phyloP scores from a whole-genome alignment of 2,888 invertebrate genomes.

The Myopa tessellatipennis region DNA sequence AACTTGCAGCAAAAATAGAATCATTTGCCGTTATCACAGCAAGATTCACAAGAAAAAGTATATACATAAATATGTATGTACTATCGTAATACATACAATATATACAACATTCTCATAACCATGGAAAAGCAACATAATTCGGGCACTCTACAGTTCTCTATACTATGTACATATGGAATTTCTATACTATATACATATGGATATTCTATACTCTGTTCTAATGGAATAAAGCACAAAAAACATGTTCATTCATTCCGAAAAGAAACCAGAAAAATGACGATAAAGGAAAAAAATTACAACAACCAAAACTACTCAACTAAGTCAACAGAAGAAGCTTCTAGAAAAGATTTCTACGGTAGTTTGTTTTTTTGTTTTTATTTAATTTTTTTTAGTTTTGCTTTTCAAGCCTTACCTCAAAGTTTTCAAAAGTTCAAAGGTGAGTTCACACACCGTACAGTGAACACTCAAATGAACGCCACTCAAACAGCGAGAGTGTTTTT shows the following conservation, averaged over 20 bases:
- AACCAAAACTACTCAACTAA: not conserved
- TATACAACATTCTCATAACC: too few species aligned
- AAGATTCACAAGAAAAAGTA: too few species aligned
- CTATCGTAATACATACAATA: too few species aligned
- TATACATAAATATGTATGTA: too few species aligned
- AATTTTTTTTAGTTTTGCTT: constrained; percentile 44
- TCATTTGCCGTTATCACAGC: too few species aligned
- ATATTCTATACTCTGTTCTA: not conserved
- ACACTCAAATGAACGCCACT: constrained; percentile 39
- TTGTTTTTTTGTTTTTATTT: constrained; percentile 19
- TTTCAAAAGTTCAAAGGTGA: constrained; percentile 32
- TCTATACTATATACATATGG: not conserved
- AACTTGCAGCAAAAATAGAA: too few species aligned
- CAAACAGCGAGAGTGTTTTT: constrained; percentile 26
- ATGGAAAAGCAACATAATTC: too few species aligned
- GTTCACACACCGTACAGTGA: constrained; percentile 14
- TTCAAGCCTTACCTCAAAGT: constrained; percentile 54
- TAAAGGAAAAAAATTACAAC: not conserved
- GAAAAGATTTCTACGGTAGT: constrained; percentile 25
- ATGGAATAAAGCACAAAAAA: not conserved
- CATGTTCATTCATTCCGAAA: constrained; percentile 4
- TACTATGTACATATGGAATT: not conserved
- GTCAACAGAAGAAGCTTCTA: constrained; percentile 36
- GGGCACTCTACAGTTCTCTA: not conserved
- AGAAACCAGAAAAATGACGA: not conserved